These are phyloP conservation scores for Microctonus brassicae DNA, from an alignment of 2,888 invertebrate species.

Conservation along the genomic window DNA sequence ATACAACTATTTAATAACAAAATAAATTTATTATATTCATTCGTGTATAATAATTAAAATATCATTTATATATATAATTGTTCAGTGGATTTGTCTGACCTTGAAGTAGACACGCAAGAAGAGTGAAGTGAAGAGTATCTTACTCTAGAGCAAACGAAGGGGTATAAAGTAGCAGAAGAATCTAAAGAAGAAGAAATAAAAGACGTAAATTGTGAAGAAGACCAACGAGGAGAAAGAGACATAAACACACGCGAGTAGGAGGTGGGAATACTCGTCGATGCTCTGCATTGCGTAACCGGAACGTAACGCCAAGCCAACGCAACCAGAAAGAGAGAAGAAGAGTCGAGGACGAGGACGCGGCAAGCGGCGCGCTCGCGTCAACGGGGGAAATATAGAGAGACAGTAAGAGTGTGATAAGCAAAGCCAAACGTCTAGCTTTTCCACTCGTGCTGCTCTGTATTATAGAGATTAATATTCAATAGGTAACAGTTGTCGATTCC, in stretches of 20 bases:
- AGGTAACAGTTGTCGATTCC: too few species aligned
- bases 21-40: too few species aligned
- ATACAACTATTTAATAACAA: too few species aligned
- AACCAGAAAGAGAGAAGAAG: conserved; percentile 25
- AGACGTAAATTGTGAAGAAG: conserved; percentile 12
- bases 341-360: conserved; percentile 29
- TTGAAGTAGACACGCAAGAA: conserved; percentile 33
- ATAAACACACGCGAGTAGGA: conserved; percentile 29
- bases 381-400: conserved; percentile 25
- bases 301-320: conserved; percentile 46
- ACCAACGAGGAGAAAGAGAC: conserved; percentile 28
- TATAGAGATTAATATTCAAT: neutral
- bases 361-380: conserved; percentile 4
- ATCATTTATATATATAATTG: neutral
- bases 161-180: neutral
- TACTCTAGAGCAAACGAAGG: conserved; percentile 8
- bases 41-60: neutral
- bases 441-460: neutral
- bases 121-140: conserved; percentile 14
- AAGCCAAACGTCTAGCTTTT: neutral
- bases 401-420: conserved; percentile 31
- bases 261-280: conserved; percentile 39
- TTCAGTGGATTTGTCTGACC: conserved; percentile 14
- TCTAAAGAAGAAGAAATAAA: conserved; percentile 15
- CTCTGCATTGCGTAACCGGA: conserved; percentile 49